Evolutionary conservation across 2,797 vertebrate species (phyloP).

Genomic region (Balearica regulorum): DNA sequence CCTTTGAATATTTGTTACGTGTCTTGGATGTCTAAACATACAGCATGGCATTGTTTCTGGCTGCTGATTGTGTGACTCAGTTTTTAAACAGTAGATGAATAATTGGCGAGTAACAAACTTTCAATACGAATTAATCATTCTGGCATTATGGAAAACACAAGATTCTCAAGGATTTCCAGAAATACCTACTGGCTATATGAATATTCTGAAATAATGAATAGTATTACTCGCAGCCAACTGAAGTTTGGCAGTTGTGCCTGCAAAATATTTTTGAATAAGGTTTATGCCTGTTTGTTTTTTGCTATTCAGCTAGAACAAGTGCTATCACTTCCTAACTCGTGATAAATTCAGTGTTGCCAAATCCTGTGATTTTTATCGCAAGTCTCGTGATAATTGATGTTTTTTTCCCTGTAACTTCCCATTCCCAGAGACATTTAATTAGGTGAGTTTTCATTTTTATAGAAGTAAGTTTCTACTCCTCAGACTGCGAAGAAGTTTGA

Average conservation of each 20-base stretch:
- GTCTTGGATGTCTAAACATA: neutral
- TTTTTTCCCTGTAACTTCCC: neutral
- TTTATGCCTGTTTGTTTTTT: slow-evolving; percentile 48
- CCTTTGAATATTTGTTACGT: neutral
- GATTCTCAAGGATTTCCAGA: slow-evolving; percentile 57
- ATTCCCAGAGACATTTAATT: slow-evolving; percentile 11
- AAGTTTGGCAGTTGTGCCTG: slow-evolving; percentile 2
- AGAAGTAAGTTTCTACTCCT: slow-evolving; percentile 16
- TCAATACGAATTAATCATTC: slow-evolving; percentile 39
- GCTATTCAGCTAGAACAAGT: slow-evolving; percentile 31
- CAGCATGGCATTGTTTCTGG: slow-evolving; percentile 40
- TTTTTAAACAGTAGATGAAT: slow-evolving; percentile 24
- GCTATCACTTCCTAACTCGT: slow-evolving; percentile 31
- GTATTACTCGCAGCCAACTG: slow-evolving; percentile 12
- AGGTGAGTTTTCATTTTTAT: slow-evolving; percentile 46
- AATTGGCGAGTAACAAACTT: slow-evolving; percentile 38
- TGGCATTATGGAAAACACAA: neutral
- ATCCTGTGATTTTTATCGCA: slow-evolving; percentile 15
- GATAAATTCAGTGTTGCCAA: slow-evolving; percentile 21
- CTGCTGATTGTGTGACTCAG: neutral
- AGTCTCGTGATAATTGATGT: slow-evolving; percentile 3
- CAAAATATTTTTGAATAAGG: slow-evolving; percentile 36
- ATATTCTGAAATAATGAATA: slow-evolving; percentile 53
- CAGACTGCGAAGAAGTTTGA: slow-evolving; percentile 13
- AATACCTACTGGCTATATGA: slow-evolving; percentile 33